A percentile compares a stretch with the other conserved stretches of the same genome.
These are phyloP conservation scores for Drosophila barbarae DNA, from an alignment of 2,888 invertebrate species.

Conservation along the genomic window DNA sequence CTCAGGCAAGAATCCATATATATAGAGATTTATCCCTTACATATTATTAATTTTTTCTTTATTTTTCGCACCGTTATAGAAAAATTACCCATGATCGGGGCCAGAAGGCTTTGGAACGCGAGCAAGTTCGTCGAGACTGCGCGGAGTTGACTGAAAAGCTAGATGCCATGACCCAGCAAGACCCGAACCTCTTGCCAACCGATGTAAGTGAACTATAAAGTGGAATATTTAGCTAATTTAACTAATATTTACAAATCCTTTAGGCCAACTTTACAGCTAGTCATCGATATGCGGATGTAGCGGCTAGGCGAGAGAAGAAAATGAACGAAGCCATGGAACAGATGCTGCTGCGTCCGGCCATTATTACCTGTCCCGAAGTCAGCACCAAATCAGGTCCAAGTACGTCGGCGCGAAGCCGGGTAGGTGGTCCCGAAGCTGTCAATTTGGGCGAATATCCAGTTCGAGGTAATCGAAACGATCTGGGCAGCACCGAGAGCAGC, in stretches of 20 bases:
- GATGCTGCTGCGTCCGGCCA: constrained; percentile 74
- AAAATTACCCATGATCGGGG: constrained; percentile 78
- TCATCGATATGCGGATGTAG: constrained; percentile 79
- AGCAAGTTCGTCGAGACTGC: constrained; percentile 81
- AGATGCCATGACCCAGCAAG: constrained; percentile 79
- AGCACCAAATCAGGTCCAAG: not conserved
- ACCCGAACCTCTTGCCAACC: constrained; percentile 62
- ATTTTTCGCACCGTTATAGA: constrained; percentile 46
- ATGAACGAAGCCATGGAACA: constrained; percentile 81
- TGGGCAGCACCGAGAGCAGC: constrained; percentile 71
- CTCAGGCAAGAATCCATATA: constrained; percentile 50
- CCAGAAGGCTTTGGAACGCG: constrained; percentile 81
- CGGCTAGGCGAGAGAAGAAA: constrained; percentile 80
- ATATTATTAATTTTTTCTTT: not conserved
- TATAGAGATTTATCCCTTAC: not conserved
- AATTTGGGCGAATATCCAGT: constrained; percentile 60
- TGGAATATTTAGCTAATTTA: too few relatives aligned
- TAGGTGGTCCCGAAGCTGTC: constrained; percentile 29
- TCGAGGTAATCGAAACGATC: constrained; percentile 21
- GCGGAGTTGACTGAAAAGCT: constrained; percentile 80
- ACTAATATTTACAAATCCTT: not conserved
- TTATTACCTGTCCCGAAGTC: constrained; percentile 77
- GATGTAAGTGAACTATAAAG: constrained; percentile 60
- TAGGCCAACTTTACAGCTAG: constrained; percentile 80
- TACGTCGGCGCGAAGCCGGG: constrained; percentile 3